A percentile compares a stretch with the other conserved stretches of the same genome.
Evolutionary conservation across 1,140 invertebrate species (phyloP).

Genomic region (Tetramorium simillimum): DNA sequence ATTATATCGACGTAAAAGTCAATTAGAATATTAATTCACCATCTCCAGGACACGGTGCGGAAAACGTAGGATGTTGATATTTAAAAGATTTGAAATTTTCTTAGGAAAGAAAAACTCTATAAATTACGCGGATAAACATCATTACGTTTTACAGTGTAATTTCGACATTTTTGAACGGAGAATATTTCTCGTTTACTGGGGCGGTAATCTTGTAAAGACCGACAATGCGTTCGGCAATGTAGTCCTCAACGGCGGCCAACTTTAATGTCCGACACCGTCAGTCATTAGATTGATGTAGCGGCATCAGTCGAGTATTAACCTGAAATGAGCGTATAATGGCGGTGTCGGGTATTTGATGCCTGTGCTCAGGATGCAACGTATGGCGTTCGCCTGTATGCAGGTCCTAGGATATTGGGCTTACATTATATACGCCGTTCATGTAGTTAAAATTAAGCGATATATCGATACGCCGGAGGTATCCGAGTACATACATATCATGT

Average conservation of each 20-base stretch:
- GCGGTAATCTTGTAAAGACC: slow-evolving; percentile 43
- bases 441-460: slow-evolving; percentile 74
- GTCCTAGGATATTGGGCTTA: slow-evolving; percentile 70
- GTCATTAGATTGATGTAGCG: slow-evolving; percentile 72
- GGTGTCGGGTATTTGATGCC: slow-evolving; percentile 73
- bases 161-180: neutral
- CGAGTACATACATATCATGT: neutral
- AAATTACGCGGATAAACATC: neutral
- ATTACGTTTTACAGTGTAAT: neutral
- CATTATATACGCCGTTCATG: slow-evolving; percentile 64
- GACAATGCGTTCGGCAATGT: slow-evolving; percentile 58
- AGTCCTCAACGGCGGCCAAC: slow-evolving; percentile 58
- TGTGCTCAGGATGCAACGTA: slow-evolving; percentile 65
- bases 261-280: slow-evolving; percentile 63
- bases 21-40: slow-evolving; percentile 9
- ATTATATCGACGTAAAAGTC: slow-evolving; percentile 17
- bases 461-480: slow-evolving; percentile 67
- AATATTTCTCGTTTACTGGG: slow-evolving; percentile 57
- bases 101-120: neutral
- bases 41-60: neutral
- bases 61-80: neutral
- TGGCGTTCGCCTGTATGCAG: slow-evolving; percentile 57
- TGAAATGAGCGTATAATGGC: slow-evolving; percentile 74
- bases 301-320: slow-evolving; percentile 74
- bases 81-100: neutral